Percentiles rank a stretch among this genome's conserved stretches.
Conservation (phyloP, 2,888 invertebrate species). For the Lithodes maja region DNA sequence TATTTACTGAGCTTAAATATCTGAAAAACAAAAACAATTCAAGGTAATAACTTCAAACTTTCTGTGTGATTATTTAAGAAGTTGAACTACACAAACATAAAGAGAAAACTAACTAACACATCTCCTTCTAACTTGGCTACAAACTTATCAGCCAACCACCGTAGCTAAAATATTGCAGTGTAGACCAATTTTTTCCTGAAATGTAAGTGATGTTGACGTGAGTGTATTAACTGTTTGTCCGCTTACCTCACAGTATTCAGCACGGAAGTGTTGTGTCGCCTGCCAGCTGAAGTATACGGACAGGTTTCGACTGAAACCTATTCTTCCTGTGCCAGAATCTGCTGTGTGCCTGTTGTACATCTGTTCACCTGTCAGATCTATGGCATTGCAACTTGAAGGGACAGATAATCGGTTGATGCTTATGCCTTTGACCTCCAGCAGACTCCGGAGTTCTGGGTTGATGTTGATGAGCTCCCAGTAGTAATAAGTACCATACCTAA, state of each 20-base stretch:
- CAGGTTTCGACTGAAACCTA: constrained; percentile 33
- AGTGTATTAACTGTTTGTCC: constrained; percentile 18
- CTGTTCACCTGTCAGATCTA: constrained; percentile 36
- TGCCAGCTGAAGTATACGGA: constrained; percentile 27
- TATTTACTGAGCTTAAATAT: too few relatives aligned
- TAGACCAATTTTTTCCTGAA: constrained; percentile 16
- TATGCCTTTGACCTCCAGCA: constrained; percentile 29
- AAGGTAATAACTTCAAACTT: too few relatives aligned
- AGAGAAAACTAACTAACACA: too few relatives aligned
- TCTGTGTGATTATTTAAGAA: too few relatives aligned
- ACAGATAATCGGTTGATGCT: constrained; percentile 27
- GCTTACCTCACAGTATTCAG: constrained; percentile 26
- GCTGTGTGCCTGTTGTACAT: constrained; percentile 16
- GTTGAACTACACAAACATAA: too few relatives aligned
- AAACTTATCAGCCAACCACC: too few relatives aligned
- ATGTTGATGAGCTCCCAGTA: constrained; percentile 16
- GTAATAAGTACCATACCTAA: constrained; percentile 29
- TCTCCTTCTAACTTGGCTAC: too few relatives aligned
- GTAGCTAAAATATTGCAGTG: constrained; percentile 3
- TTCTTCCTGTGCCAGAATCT: constrained; percentile 20
- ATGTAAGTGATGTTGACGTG: constrained; percentile 25
- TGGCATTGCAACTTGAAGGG: constrained; percentile 27
- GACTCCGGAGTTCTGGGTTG: constrained; percentile 19
- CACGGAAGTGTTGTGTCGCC: constrained; percentile 22
- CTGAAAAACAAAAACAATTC: too few relatives aligned